Evolutionary conservation across 2,888 invertebrate species (phyloP), one percentile per base, ranked within the genome.

Genomic region (Notodonta ziczac): DNA sequence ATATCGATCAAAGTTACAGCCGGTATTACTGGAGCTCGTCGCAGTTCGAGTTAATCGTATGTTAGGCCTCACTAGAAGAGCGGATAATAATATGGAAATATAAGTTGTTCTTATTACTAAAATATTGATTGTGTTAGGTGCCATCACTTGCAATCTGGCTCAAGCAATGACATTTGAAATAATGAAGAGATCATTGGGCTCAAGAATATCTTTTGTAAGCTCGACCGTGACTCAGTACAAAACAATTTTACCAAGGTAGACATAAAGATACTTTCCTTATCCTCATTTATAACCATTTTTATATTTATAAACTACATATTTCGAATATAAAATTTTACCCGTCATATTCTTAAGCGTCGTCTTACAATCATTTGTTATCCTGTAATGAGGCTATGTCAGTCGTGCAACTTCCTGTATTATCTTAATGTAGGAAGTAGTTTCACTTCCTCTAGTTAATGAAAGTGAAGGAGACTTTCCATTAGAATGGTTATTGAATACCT

Each of bases 361-460:
- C 39, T 14, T 58, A 42, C 57, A 58, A 66, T 58, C 61, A 64
- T 73, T 73, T 70, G 63, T 70, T 63, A 68, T 65, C 60, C 70
- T 60, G 61, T 67, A 73, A 73, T 67, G 65, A 67, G 58, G 32
- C 24, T 46, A 58, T 69, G 61, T 60, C 73, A 58, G 46, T 59
- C 48, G 42, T 60, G 53, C 65, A 56, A 78, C 76, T 83, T 78
- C 79, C 81, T 78, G 69, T 63, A 71, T 72, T 72, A 70, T 67
- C 65, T 62, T 66, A 68, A 63, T 59, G 65, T 59, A 78, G 81
- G 82, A 83, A 84, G 74, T 72, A 56, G 66, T 82, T 81, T 76
- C 70, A 66, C 72, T 72, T 66, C 65, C 66, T 66, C 73, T 78
- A 68, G 61, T 69, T 74, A 80, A 77, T 69, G 62, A 63, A 67